phyloP scores from a whole-genome alignment of 2,888 invertebrate genomes.

The Mythimna pallens region DNA sequence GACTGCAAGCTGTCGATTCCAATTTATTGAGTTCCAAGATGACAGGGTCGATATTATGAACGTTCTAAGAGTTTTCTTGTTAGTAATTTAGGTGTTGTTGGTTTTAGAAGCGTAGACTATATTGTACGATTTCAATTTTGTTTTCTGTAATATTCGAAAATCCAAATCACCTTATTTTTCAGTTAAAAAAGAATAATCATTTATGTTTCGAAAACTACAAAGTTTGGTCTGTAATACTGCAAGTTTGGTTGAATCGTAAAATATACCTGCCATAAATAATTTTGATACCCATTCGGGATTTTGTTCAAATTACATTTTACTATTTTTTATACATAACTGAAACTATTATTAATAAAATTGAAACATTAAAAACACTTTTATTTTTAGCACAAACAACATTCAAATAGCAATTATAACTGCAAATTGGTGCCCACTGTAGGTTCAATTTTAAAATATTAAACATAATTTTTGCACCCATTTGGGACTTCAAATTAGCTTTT shows the following conservation, averaged over 20 bases:
- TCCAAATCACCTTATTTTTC: no score
- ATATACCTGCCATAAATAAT: no score
- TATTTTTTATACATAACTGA: no score
- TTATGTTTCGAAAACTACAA: no score
- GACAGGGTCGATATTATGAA: slow-evolving; percentile 5
- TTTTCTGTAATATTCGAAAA: no score
- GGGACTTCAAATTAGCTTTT: no score
- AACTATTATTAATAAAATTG: no score
- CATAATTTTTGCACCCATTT: background rate
- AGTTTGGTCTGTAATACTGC: no score
- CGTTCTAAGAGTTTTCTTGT: background rate
- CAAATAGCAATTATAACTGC: background rate
- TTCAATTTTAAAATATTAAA: background rate
- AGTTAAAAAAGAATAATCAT: no score
- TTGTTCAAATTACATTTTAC: no score
- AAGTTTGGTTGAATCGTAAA: no score
- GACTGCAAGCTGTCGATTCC: slow-evolving; percentile 9
- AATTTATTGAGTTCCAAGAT: slow-evolving; percentile 26
- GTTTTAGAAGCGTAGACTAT: background rate
- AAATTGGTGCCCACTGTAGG: background rate
- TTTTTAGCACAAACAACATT: background rate
- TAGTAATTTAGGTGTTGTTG: background rate
- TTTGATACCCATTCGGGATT: no score
- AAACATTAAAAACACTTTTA: background rate
- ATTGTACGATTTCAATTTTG: background rate